Base-by-base conservation (phyloP, 1,140 invertebrate species). In the Octopus sinensis region DNA sequence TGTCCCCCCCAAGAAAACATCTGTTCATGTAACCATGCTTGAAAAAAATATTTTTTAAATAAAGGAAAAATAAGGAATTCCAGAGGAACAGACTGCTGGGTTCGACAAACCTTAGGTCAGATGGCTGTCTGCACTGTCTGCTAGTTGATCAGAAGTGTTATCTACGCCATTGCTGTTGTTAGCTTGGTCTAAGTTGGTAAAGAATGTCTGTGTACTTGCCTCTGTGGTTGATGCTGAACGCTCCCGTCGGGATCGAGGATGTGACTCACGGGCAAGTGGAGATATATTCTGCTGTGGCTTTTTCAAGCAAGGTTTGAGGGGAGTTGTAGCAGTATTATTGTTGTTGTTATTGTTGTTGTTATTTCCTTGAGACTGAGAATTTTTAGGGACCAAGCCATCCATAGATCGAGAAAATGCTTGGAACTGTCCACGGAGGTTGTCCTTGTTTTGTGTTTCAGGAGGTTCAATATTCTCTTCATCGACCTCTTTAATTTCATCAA, bases 401-500 rank as follows among this genome's bases (percentile, higher is more conserved):
- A 93, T 90, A 83, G 94, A 94, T 80, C 91, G 91, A 0, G 89
- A 90, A 79, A 90, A 90, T 5, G 87, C 87, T 75, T 87, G 85
- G 56, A 89, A 85, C 82, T 88, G 86, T 9, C 85, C 84, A 81
- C 85, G 87, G 23, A 88, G 80, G 10, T 84, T 85, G 52, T 85
- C 83, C 4, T 82, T 80, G 4, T 76, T 54, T 13, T n/a, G 76
- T 43, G 30, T 43, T 43, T 43, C 30, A 30, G 73, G 81, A 71
- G n/a, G n/a, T 71, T 84, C 82, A 53, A 84, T 81, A 51, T 86
- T 85, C 82, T 90, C 87, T 84, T 88, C 87, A 84, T 90, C 88
- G 53, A 90, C 87, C 80, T 94, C 94, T 91, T 94, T 93, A 83
- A 95, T 95, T 91, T 95, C 94, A 79, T 94, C 93, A 89, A 95